Conservation (phyloP, 2,113 vertebrate genomes). For the Himantopus leucocephalus region DNA sequence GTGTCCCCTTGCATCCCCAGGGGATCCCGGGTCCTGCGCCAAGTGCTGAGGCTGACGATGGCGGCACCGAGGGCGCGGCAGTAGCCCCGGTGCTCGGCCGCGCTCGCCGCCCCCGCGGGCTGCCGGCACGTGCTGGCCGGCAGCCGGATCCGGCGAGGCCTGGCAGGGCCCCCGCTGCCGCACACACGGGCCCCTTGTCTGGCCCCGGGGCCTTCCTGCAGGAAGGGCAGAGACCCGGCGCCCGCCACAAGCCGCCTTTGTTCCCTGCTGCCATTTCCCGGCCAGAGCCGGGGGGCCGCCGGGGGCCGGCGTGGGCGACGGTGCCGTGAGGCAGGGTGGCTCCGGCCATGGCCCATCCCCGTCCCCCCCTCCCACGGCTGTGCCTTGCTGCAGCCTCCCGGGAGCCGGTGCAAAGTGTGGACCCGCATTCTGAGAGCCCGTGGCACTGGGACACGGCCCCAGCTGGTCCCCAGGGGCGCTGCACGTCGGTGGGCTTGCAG, state of each 20-base stretch:
- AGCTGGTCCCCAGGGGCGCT: accelerated
- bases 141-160: neutral
- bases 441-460: accelerated
- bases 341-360: accelerated
- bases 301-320: neutral
- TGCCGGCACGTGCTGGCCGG: neutral
- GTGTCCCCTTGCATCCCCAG: neutral
- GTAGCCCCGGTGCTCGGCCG: neutral
- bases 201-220: neutral
- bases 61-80: neutral
- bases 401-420: accelerated
- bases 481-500: accelerated
- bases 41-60: accelerated
- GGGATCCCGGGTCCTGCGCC: accelerated
- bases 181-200: neutral
- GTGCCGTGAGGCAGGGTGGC: neutral
- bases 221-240: neutral
- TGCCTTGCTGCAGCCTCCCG: accelerated
- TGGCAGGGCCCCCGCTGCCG: neutral
- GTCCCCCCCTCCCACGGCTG: accelerated
- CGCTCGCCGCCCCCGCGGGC: neutral
- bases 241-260: constrained; percentile 2
- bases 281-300: neutral
- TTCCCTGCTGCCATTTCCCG: neutral
- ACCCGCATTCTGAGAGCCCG: neutral